Base-by-base conservation (phyloP, 1,140 invertebrate genomes). In the Drosophila bocki region DNA sequence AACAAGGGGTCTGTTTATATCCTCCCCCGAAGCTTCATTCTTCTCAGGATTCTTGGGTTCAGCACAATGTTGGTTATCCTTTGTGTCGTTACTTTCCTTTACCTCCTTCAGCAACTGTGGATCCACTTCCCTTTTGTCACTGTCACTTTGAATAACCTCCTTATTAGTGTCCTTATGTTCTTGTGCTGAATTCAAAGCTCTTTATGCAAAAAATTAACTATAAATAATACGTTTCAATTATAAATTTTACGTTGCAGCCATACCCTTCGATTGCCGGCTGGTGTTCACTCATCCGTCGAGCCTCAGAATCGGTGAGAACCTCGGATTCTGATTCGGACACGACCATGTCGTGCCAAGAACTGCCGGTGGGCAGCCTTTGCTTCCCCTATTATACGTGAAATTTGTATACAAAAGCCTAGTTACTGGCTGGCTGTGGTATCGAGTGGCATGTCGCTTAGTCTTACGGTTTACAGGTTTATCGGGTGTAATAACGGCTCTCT, bases 321-420 rank as follows among this genome's bases (percentile, higher is more conserved):
- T 65, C 45, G 13, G 64, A 51, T 17, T 80, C 48, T n/a, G 78
- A 64, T 37, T 50, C 45, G 59, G 39, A 45, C 33, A 60, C 67
- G 45, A 56, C 68, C 82, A 85, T 82, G 63, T 78, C 82, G 63
- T 47, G 47, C 42, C 44, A 58, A 44, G 44, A 44, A 86, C 82
- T 85, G 68, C 19, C 56, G 59, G 11, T 26, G 13, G 17, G 35
- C 44, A 41, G 50, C 39, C 29, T 44, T 33, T 41, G 15, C 19
- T 32, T 45, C 9, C 45, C 47, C 60, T 78, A 67, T 47, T 50
- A 22, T 9, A 54, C 37, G 39, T 19, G 13, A 61, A 47, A 17
- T 39, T 7, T 75, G 47, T 75, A 56, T 60, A 75, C 47, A 35
- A 45, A 75, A 48, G 54, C 17, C 41, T 35, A 47, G 19, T 42